Evolutionary conservation across 1,140 invertebrate species (phyloP).

Genomic region (Palaemon carinicauda): DNA sequence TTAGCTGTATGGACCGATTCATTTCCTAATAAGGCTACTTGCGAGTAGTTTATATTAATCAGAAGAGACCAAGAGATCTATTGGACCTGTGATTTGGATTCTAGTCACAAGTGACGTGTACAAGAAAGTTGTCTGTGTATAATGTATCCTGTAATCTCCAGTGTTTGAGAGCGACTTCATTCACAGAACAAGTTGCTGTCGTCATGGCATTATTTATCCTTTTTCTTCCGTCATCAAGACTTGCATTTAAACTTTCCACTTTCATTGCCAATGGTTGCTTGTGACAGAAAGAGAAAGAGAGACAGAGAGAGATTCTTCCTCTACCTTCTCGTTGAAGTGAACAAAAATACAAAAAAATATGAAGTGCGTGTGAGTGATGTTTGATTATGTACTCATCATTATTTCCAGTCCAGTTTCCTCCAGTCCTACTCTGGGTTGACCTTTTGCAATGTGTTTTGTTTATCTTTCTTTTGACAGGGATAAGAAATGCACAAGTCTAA

Average conservation of each 20-base stretch:
- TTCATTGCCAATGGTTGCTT: background rate
- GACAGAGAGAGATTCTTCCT: too few relatives aligned
- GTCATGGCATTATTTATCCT: background rate
- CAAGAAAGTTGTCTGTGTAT: slow-evolving; percentile 31
- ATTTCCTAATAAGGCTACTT: background rate
- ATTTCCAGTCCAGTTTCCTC: too few relatives aligned
- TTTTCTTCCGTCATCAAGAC: background rate
- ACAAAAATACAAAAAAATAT: too few relatives aligned
- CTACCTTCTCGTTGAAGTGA: too few relatives aligned
- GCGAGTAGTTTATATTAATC: background rate
- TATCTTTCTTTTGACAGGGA: too few relatives aligned
- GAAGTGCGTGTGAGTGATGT: too few relatives aligned
- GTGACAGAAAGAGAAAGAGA: too few relatives aligned
- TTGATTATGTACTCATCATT: too few relatives aligned
- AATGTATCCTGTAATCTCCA: slow-evolving; percentile 33
- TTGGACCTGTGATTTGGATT: too few relatives aligned
- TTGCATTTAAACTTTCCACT: slow-evolving; percentile 12
- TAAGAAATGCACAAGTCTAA: too few relatives aligned
- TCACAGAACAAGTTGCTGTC: slow-evolving; percentile 15
- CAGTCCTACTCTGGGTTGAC: too few relatives aligned
- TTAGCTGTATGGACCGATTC: background rate
- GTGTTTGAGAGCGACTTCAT: slow-evolving; percentile 23
- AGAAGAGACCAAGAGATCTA: background rate
- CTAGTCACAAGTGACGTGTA: slow-evolving; percentile 32
- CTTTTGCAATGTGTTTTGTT: too few relatives aligned